Evolutionary conservation across 2,888 invertebrate species (phyloP).

Genomic region (Sinodicranocentrus sp.): DNA sequence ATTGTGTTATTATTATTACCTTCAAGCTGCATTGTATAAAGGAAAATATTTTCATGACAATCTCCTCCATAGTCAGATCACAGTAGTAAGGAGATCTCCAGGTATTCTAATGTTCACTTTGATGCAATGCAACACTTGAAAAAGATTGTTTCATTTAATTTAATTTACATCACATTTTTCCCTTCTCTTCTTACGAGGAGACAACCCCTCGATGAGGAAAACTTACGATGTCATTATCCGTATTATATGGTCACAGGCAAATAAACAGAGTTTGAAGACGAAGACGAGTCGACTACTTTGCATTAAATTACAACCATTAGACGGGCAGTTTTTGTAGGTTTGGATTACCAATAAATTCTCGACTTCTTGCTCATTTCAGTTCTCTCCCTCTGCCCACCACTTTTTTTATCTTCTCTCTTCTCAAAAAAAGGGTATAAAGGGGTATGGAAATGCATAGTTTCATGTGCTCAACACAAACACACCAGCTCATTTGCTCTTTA

Average conservation of each 20-base stretch:
- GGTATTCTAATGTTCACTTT: constrained; percentile 20
- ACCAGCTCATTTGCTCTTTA: not conserved
- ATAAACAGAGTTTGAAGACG: constrained; percentile 3
- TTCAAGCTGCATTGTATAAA: not conserved
- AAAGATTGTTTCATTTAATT: constrained; percentile 63
- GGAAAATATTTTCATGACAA: no score
- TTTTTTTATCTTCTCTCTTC: constrained; percentile 36
- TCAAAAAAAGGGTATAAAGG: constrained; percentile 16
- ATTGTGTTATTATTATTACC: not conserved
- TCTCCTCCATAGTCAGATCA: not conserved
- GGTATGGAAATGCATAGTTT: not conserved
- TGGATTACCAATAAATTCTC: constrained; percentile 62
- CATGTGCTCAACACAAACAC: no score
- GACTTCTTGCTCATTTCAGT: constrained; percentile 36
- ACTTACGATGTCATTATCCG: constrained; percentile 51
- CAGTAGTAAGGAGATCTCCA: constrained; percentile 20
- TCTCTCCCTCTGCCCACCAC: constrained; percentile 38
- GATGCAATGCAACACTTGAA: constrained; percentile 8
- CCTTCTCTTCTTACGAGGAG: constrained; percentile 52
- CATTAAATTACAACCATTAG: constrained; percentile 66
- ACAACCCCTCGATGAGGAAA: constrained; percentile 50
- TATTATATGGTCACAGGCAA: constrained; percentile 53
- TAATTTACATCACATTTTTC: constrained; percentile 61
- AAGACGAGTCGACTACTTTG: constrained; percentile 53
- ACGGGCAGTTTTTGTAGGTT: constrained; percentile 61